Percentiles rank a stretch among this genome's conserved stretches.
phyloP scores from a whole-genome alignment of 2,888 invertebrate species.

The Microplitis manilae region DNA sequence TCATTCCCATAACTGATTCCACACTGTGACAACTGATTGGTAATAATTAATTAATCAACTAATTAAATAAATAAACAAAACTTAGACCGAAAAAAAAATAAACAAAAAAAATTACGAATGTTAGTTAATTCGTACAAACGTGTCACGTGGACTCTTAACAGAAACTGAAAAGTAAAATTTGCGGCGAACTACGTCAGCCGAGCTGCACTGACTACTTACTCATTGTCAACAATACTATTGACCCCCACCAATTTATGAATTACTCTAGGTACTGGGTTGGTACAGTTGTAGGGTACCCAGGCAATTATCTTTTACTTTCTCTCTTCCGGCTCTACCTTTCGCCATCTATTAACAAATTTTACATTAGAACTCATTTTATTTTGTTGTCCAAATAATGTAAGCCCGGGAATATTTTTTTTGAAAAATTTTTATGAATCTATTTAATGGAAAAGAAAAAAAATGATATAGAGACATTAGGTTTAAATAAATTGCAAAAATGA shows the following conservation, averaged over 20 bases:
- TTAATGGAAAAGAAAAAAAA: not conserved
- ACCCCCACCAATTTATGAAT: not conserved
- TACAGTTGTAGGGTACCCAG: not conserved
- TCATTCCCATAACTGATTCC: slow-evolving; percentile 60
- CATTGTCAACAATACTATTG: not conserved
- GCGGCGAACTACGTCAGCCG: not conserved
- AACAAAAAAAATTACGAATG: not conserved
- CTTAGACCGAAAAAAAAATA: not conserved
- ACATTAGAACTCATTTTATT: not conserved
- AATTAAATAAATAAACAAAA: not conserved
- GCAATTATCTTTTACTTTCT: not conserved
- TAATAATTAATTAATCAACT: slow-evolving; percentile 17
- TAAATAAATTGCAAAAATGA: not conserved
- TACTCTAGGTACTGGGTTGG: not conserved
- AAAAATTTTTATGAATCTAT: too few relatives aligned
- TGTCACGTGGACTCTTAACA: not conserved
- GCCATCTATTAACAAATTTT: not conserved
- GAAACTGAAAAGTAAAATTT: not conserved
- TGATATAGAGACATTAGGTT: not conserved
- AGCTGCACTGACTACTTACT: not conserved
- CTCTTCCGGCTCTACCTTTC: not conserved
- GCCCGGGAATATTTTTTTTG: too few relatives aligned
- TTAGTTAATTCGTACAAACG: not conserved
- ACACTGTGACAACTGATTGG: slow-evolving; percentile 48
- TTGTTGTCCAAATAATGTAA: too few relatives aligned